Percentiles rank a stretch among this genome's conserved stretches.
Conservation (phyloP, 2,113 vertebrate genomes). For the Oenanthe melanoleuca region DNA sequence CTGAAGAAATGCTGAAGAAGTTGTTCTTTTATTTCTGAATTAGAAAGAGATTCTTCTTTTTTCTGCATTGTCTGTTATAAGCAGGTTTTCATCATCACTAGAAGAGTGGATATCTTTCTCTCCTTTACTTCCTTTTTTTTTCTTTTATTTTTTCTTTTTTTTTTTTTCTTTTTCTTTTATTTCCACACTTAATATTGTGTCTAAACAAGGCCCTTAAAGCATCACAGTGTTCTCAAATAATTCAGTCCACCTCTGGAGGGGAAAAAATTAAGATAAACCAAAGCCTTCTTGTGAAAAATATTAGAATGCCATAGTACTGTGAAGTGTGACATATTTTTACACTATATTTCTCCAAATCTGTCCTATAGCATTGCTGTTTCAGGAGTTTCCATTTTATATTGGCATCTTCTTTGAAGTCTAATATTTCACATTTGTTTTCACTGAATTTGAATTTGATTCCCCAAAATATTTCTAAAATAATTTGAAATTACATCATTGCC, state of each 20-base stretch:
- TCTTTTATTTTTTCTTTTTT: accelerated
- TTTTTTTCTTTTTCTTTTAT: accelerated
- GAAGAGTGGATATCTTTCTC: neutral
- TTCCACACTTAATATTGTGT: neutral
- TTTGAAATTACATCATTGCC: neutral
- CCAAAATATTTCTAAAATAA: neutral
- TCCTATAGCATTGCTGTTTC: neutral
- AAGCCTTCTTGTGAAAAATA: neutral
- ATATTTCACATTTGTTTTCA: neutral
- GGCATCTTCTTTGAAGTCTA: neutral
- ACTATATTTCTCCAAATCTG: neutral
- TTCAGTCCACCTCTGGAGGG: neutral
- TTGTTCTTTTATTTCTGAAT: neutral
- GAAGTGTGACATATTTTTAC: neutral
- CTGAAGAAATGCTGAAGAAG: neutral
- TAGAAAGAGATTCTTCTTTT: neutral
- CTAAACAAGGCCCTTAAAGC: neutral
- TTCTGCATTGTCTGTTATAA: neutral
- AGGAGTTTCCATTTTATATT: neutral
- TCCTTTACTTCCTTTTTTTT: neutral
- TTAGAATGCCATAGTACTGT: neutral
- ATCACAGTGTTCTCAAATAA: neutral
- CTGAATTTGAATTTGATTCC: neutral
- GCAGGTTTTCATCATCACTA: neutral
- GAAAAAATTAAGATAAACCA: neutral